Base-by-base conservation (phyloP, 1,140 invertebrate genomes). In the Odontomachus brunneus region DNA sequence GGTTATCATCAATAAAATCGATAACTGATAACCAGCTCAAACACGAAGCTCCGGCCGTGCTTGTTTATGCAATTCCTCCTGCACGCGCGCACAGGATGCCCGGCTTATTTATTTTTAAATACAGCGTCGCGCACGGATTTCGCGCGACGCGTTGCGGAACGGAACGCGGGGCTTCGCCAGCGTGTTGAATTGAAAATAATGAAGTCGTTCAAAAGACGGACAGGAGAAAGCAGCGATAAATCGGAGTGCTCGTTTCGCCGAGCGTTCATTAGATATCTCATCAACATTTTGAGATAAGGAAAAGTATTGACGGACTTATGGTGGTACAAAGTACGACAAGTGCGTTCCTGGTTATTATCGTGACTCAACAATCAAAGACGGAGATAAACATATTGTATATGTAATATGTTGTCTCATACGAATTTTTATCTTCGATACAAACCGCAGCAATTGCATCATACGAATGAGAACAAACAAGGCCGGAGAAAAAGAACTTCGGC, bases 11-110 rank as follows among this genome's bases (percentile, higher is more conserved):
- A n/a, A 65, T 73, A 19, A 73, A 66, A 73, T 82, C 59, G 59
- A 84, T 75, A 74, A 26, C 53, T 67, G 69, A 67, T 74, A 67
- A 22, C 60, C 67, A 67, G 3, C 74, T 82, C n/a, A 82, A 74
- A 84, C 33, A 82, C 26, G 22, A 74, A 63, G 22, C 3, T 48
- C 4, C 14, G 15, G 4, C 3, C 38, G 9, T 3, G 19, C 19
- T 82, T 44, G 15, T 63, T 82, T 84, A 82, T 73, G 38, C 26
- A 59, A 65, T 73, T 82, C 9, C n/a, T 57, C 29, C 59, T 17
- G 1, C 24, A 11, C 65, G 9, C 22, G 49, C 17, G 12, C 38
- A 26, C 17, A 11, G 19, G 53, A 78, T 69, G 55, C 57, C 9
- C 24, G 22, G 24, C 9, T 22, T 51, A 44, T 44, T 48, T 55